Evolutionary conservation across 1,140 invertebrate species (phyloP).

Genomic region (Brachionus calyciflorus): DNA sequence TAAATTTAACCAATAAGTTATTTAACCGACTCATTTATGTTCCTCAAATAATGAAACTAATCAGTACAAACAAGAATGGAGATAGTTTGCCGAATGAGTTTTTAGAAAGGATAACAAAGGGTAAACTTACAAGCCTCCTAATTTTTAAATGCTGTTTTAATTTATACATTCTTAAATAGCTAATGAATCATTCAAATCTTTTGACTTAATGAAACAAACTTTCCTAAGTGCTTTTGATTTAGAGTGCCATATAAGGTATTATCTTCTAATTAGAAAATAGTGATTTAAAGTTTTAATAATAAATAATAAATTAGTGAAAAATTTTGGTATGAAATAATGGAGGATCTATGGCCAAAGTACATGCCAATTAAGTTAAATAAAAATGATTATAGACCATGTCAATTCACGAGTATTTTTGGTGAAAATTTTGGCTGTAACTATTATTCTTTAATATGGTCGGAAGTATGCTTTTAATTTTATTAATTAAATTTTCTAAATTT

Average conservation of each 20-base stretch:
- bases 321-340: slow-evolving; percentile 76
- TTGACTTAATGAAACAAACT: slow-evolving; percentile 33
- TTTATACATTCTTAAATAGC: not conserved
- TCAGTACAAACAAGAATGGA: slow-evolving; percentile 33
- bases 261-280: too few species aligned
- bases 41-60: slow-evolving; percentile 26
- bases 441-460: slow-evolving; percentile 61
- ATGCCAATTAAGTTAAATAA: slow-evolving; percentile 71
- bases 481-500: not conserved
- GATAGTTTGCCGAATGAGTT: not conserved
- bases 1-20: slow-evolving; percentile 28
- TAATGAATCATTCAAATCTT: slow-evolving; percentile 8
- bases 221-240: slow-evolving; percentile 45
- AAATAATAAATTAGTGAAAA: too few species aligned
- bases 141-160: too few species aligned
- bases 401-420: slow-evolving; percentile 65
- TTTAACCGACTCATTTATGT: not conserved
- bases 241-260: slow-evolving; percentile 52
- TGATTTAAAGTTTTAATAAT: too few species aligned
- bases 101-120: slow-evolving; percentile 1
- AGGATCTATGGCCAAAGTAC: slow-evolving; percentile 73
- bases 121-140: too few species aligned
- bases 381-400: slow-evolving; percentile 74
- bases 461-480: slow-evolving; percentile 46
- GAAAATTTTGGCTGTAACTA: slow-evolving; percentile 60